These are phyloP conservation scores for Phalangium opilio DNA, from an alignment of 2,888 invertebrate genomes.

Conservation along the genomic window DNA sequence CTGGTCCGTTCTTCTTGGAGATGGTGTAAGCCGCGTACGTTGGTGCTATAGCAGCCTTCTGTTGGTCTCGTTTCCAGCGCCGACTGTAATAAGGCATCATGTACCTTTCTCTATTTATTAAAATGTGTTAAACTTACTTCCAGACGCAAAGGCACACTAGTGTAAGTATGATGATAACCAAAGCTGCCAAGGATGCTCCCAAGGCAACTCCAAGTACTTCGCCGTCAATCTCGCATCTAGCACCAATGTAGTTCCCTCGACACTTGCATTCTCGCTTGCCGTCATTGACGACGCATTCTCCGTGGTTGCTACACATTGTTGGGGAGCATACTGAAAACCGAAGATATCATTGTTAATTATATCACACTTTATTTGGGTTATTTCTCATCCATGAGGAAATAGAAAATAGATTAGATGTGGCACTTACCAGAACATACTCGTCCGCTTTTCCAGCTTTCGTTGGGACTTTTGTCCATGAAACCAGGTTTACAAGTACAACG, in stretches of 20 bases:
- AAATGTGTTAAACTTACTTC: slow-evolving; percentile 44
- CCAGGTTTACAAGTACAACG: slow-evolving; percentile 57
- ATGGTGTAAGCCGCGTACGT: slow-evolving; percentile 61
- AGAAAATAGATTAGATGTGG: too few relatives aligned
- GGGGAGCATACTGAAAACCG: slow-evolving; percentile 43
- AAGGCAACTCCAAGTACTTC: slow-evolving; percentile 81
- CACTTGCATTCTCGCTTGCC: slow-evolving; percentile 62
- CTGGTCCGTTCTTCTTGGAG: slow-evolving; percentile 29
- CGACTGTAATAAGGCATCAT: slow-evolving; percentile 41
- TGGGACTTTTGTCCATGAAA: slow-evolving; percentile 55
- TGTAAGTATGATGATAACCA: slow-evolving; percentile 72
- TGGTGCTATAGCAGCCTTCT: slow-evolving; percentile 57
- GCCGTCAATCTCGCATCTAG: slow-evolving; percentile 76
- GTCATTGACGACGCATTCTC: slow-evolving; percentile 60
- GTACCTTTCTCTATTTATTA: not conserved
- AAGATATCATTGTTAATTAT: too few relatives aligned
- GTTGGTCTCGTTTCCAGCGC: slow-evolving; percentile 67
- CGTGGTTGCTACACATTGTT: slow-evolving; percentile 64
- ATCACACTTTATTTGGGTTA: too few relatives aligned
- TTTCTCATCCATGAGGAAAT: too few relatives aligned
- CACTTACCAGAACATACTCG: slow-evolving; percentile 45
- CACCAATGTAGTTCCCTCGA: slow-evolving; percentile 70
- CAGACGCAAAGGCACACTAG: slow-evolving; percentile 74
- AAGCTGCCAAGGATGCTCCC: slow-evolving; percentile 73
- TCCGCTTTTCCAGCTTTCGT: slow-evolving; percentile 50